Conservation (phyloP, 1,140 invertebrate species). For the Drosophila arizonae region DNA sequence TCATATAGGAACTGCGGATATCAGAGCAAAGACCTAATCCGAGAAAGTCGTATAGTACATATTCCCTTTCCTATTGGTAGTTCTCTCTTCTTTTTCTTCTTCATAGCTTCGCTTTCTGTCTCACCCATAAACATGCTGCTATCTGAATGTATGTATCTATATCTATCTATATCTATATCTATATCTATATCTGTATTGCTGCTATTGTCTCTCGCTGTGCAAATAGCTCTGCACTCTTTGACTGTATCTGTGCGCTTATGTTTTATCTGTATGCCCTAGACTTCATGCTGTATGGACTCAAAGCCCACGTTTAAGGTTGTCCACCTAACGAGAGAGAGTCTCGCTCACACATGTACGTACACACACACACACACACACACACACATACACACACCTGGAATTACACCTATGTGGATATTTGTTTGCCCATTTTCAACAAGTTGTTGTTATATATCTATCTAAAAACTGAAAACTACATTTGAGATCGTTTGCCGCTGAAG, state of each 20-base stretch:
- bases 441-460: constrained; percentile 60
- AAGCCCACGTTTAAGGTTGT: constrained; percentile 16
- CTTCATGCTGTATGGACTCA: constrained; percentile 13
- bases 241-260: neutral
- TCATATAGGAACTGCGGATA: no score
- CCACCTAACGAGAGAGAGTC: neutral
- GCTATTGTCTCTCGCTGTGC: no score
- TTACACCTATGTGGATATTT: constrained; percentile 56
- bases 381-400: constrained; percentile 2
- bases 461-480: constrained; percentile 49
- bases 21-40: no score
- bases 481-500: constrained; percentile 32
- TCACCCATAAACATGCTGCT: no score
- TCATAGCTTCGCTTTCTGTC: no score
- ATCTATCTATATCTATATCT: neutral
- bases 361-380: constrained; percentile 7
- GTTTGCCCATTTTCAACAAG: constrained; percentile 60
- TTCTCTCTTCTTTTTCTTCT: no score
- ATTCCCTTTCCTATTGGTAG: no score
- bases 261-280: constrained; percentile 8
- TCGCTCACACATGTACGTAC: constrained; percentile 2
- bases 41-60: no score
- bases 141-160: neutral
- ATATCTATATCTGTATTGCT: no score
- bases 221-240: neutral